A percentile compares a stretch with the other conserved stretches of the same genome.
Evolutionary conservation across 2,113 vertebrate species (phyloP).

Genomic region (Hemicordylus capensis): DNA sequence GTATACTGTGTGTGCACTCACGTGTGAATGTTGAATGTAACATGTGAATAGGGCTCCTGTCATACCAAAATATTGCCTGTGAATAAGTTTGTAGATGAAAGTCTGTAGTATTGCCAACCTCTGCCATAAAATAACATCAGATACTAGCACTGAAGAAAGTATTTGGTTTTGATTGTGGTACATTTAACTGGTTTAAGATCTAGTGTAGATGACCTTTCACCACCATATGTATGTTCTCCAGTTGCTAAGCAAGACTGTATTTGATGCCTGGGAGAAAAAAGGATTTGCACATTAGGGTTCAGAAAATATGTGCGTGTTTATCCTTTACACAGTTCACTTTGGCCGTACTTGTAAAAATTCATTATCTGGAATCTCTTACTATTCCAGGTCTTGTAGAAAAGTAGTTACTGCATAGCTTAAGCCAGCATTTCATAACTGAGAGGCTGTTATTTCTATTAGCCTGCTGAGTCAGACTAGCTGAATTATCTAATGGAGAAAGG

Average conservation of each 20-base stretch:
- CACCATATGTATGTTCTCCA: not conserved
- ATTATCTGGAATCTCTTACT: not conserved
- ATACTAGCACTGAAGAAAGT: not conserved
- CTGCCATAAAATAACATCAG: not conserved
- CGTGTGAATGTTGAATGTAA: too few relatives aligned
- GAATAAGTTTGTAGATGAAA: too few relatives aligned
- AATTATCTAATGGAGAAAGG: conserved; percentile 25
- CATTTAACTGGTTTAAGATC: not conserved
- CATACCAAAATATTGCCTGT: too few relatives aligned
- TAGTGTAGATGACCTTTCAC: not conserved
- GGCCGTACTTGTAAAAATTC: not conserved
- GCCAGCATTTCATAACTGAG: conserved; percentile 33
- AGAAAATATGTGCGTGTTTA: not conserved
- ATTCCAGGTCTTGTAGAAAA: not conserved
- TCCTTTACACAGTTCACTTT: not conserved
- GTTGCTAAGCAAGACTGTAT: not conserved
- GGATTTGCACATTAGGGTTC: not conserved
- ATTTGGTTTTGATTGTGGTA: not conserved
- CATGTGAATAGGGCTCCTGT: too few relatives aligned
- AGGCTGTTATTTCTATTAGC: conserved; percentile 19
- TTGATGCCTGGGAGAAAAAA: not conserved
- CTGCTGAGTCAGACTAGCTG: conserved; percentile 55
- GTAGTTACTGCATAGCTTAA: conserved; percentile 19
- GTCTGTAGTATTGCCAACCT: not conserved
- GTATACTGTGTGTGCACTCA: too few relatives aligned